These are phyloP conservation scores for Melieria omissa DNA, from an alignment of 2,888 invertebrate genomes.

Conservation along the genomic window DNA sequence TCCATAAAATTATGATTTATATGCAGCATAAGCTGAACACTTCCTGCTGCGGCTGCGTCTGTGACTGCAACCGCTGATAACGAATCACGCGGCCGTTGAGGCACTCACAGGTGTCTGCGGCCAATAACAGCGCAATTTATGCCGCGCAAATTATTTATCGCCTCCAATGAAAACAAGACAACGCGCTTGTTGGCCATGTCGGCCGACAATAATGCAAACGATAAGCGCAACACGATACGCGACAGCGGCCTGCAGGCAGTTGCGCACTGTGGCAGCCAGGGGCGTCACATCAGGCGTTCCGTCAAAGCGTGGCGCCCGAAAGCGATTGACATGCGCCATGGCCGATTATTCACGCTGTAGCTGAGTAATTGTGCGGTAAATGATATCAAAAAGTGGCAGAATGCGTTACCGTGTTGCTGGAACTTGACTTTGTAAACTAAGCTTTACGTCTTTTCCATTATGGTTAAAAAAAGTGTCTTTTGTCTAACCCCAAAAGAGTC, in stretches of 20 bases:
- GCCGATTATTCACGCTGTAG: too few species aligned
- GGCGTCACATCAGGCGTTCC: too few species aligned
- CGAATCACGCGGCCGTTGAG: neutral
- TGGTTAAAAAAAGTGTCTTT: too few species aligned
- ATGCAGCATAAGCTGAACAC: constrained; percentile 2
- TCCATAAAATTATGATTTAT: constrained; percentile 16
- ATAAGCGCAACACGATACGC: constrained; percentile 10
- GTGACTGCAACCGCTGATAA: constrained; percentile 17
- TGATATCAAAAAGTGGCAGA: too few species aligned
- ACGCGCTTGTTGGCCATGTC: neutral
- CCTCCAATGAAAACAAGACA: constrained; percentile 15
- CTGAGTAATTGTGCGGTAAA: too few species aligned
- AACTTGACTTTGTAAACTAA: too few species aligned
- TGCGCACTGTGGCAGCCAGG: too few species aligned
- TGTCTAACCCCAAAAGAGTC: too few species aligned
- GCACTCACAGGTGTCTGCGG: constrained; percentile 37
- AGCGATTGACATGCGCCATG: too few species aligned
- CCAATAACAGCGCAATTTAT: constrained; percentile 25
- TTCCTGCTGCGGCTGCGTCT: constrained; percentile 10
- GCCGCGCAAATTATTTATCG: constrained; percentile 23
- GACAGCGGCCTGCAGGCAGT: neutral
- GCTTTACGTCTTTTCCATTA: too few species aligned
- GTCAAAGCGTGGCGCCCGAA: too few species aligned
- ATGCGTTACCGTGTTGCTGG: too few species aligned
- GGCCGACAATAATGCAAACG: neutral